Percentiles rank a stretch among this genome's conserved stretches.
Evolutionary conservation across 2,888 invertebrate species (phyloP).

Genomic region (Pasiphila rectangulata): DNA sequence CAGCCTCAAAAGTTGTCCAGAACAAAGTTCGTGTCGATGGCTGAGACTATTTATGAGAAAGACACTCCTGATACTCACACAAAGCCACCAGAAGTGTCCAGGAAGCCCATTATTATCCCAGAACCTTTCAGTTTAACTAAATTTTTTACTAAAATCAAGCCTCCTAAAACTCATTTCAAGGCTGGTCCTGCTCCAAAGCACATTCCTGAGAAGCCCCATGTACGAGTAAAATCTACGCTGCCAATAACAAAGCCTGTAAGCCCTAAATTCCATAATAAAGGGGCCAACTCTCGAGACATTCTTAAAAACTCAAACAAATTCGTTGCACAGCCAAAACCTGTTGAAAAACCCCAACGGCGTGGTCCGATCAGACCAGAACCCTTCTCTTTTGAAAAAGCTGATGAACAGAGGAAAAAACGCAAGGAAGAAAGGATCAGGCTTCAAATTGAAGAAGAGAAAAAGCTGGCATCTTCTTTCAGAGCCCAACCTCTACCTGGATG

Average conservation of each 20-base stretch:
- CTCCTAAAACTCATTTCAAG: conserved; percentile 67
- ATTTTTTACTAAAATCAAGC: conserved; percentile 39
- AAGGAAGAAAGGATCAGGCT: conserved; percentile 83
- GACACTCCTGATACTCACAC: conserved; percentile 78
- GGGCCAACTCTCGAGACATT: conserved; percentile 43
- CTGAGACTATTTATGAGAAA: conserved; percentile 79
- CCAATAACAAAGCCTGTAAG: conserved; percentile 54
- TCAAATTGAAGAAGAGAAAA: conserved; percentile 80
- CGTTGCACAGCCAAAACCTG: conserved; percentile 34
- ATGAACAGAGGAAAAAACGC: conserved; percentile 78
- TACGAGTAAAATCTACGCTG: conserved; percentile 53
- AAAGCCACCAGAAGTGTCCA: conserved; percentile 70
- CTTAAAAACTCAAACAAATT: conserved; percentile 38
- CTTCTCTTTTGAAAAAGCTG: conserved; percentile 86
- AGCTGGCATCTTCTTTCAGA: conserved; percentile 83
- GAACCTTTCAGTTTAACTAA: conserved; percentile 85
- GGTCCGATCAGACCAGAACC: conserved; percentile 72
- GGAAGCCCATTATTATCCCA: conserved; percentile 80
- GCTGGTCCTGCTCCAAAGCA: conserved; percentile 83
- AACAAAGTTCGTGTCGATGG: conserved; percentile 80
- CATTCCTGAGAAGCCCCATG: conserved; percentile 67
- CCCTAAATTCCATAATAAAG: conserved; percentile 64
- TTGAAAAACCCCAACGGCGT: conserved; percentile 44
- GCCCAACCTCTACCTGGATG: conserved; percentile 84
- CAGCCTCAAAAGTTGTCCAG: conserved; percentile 52